A percentile compares a stretch with the other conserved stretches of the same genome.
phyloP scores from a whole-genome alignment of 2,888 invertebrate species.

The Nomada ruficornis region DNA sequence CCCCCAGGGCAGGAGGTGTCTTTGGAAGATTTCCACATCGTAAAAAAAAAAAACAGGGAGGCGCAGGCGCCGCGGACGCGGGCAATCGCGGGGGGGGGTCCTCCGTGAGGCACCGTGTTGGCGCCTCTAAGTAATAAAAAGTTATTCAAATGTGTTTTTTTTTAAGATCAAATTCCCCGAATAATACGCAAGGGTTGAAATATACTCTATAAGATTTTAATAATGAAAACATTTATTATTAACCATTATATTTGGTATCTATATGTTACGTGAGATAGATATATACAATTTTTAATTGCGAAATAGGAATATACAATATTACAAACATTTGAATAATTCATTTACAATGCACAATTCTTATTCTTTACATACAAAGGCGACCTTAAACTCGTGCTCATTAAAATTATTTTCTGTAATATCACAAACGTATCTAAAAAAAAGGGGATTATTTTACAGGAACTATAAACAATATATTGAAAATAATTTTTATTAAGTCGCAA shows the following conservation, averaged over 20 bases:
- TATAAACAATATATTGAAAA: not conserved
- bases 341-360: not conserved
- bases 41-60: no score
- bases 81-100: no score
- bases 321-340: not conserved
- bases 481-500: not conserved
- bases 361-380: not conserved
- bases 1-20: no score
- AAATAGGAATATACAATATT: slow-evolving; percentile 1
- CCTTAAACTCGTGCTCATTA: not conserved
- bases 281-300: not conserved
- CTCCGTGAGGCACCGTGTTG: no score
- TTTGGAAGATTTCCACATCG: no score
- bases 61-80: no score
- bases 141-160: no score
- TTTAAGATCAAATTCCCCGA: no score
- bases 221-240: not conserved
- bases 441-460: not conserved
- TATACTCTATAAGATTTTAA: not conserved
- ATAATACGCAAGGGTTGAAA: no score
- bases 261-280: not conserved
- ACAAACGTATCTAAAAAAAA: not conserved
- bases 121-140: no score
- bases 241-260: not conserved
- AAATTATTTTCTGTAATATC: not conserved